Evolutionary conservation across 2,888 invertebrate species (phyloP).

Genomic region (Yponomeuta evonymella): DNA sequence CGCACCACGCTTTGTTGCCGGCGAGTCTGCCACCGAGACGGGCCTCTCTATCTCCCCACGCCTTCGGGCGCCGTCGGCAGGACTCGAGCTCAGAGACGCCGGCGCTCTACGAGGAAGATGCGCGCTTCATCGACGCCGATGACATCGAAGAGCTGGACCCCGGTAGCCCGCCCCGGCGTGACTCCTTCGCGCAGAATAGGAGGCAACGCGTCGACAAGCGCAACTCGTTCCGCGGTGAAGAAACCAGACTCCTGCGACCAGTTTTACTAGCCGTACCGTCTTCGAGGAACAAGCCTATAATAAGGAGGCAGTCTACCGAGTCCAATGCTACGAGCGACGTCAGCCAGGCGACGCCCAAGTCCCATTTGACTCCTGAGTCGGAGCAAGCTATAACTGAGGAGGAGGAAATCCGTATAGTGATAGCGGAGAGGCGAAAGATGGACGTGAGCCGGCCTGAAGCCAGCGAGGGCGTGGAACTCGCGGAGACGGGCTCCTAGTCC

Average conservation of each 20-base stretch:
- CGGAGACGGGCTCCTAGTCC: conserved; percentile 70
- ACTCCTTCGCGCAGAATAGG: conserved; percentile 70
- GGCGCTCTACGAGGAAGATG: conserved; percentile 70
- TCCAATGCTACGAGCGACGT: conserved; percentile 43
- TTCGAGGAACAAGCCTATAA: conserved; percentile 47
- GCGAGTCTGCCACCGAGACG: conserved; percentile 70
- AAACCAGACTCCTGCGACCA: conserved; percentile 61
- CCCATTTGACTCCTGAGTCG: conserved; percentile 40
- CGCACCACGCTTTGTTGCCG: conserved; percentile 75
- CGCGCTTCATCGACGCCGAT: conserved; percentile 76
- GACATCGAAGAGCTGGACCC: conserved; percentile 71
- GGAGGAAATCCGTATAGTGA: conserved; percentile 77
- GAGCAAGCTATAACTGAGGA: conserved; percentile 56
- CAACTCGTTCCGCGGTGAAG: conserved; percentile 64
- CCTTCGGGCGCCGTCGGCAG: conserved; percentile 67
- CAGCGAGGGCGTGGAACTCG: conserved; percentile 57
- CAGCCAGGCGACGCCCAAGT: conserved; percentile 38
- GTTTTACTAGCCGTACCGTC: conserved; percentile 58
- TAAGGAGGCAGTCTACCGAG: conserved; percentile 51
- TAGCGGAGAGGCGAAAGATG: conserved; percentile 77
- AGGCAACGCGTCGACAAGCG: conserved; percentile 63
- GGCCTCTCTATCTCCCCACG: conserved; percentile 72
- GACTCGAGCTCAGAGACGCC: conserved; percentile 61
- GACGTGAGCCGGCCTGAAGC: conserved; percentile 59
- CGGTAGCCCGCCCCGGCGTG: conserved; percentile 61